Evolutionary conservation across 64 coral and sea anemone species (phyloP).

Genomic region (Orbicella faveolata): DNA sequence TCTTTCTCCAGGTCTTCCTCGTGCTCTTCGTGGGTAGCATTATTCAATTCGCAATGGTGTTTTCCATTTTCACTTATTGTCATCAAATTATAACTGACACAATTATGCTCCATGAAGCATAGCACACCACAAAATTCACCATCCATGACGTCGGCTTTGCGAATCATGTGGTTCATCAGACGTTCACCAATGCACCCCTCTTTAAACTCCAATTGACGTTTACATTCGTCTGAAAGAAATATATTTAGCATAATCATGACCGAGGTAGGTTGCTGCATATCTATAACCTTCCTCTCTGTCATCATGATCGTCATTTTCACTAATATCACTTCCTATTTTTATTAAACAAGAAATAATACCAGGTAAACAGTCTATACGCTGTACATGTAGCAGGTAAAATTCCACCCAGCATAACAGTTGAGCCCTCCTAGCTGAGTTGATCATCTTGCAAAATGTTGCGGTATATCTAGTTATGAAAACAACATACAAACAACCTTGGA

Average conservation of each 20-base stretch:
- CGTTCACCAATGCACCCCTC: not conserved
- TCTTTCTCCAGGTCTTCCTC: not conserved
- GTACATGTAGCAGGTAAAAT: too few relatives aligned
- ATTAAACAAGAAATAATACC: not conserved
- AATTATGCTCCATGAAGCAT: not conserved
- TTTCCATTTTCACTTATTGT: not conserved
- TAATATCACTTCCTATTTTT: not conserved
- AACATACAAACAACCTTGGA: too few relatives aligned
- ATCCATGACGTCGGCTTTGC: not conserved
- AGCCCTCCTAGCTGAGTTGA: too few relatives aligned
- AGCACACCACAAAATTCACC: not conserved
- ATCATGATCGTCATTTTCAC: too few relatives aligned
- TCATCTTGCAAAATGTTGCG: too few relatives aligned
- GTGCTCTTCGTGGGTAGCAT: not conserved
- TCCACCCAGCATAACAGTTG: too few relatives aligned
- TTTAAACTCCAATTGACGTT: not conserved
- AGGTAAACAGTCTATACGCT: too few relatives aligned
- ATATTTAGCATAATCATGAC: not conserved
- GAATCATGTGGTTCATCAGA: not conserved
- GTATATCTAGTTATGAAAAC: too few relatives aligned
- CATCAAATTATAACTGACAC: slow-evolving; percentile 22
- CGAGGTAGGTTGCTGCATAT: too few relatives aligned
- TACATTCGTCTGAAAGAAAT: not conserved
- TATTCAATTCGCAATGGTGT: not conserved
- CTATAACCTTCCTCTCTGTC: too few relatives aligned